Conservation (phyloP, 2,888 invertebrate genomes). For the Drosophila parthenogenetica region DNA sequence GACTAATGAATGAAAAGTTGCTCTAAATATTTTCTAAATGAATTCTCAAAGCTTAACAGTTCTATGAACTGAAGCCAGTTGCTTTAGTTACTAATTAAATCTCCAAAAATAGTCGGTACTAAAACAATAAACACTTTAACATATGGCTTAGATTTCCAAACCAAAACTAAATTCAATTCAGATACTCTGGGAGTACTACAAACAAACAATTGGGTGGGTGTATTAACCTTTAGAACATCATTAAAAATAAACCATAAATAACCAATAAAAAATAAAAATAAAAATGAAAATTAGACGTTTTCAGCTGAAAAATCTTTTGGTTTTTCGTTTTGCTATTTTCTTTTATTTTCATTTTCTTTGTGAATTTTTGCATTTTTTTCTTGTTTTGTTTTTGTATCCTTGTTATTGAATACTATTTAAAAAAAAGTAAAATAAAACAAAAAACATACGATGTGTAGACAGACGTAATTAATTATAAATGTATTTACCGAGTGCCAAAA, state of each 20-base stretch:
- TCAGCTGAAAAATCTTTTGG: constrained; percentile 16
- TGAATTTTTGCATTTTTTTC: background rate
- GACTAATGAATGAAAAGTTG: constrained; percentile 18
- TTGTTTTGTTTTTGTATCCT: constrained; percentile 50
- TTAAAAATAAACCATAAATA: constrained; percentile 57
- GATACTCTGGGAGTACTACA: background rate
- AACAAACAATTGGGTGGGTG: constrained; percentile 17
- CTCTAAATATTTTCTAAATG: background rate
- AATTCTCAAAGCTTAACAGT: no score
- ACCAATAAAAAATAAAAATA: constrained; percentile 39
- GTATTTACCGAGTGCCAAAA: constrained; percentile 33
- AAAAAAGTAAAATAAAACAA: constrained; percentile 26
- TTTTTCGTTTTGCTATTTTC: constrained; percentile 1
- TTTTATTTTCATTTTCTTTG: constrained; percentile 25
- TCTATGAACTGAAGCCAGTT: background rate
- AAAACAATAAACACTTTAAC: no score
- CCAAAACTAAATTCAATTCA: background rate
- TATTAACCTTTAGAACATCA: constrained; percentile 40
- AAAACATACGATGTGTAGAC: constrained; percentile 48
- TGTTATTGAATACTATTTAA: constrained; percentile 63
- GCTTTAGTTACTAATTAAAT: no score
- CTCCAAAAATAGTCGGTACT: no score
- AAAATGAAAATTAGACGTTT: constrained; percentile 8
- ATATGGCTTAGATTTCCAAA: background rate
- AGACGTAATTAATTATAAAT: constrained; percentile 63